Percentiles rank a stretch among this genome's conserved stretches.
Conservation (phyloP, 2,888 invertebrate species). For the Pherbina coryleti region DNA sequence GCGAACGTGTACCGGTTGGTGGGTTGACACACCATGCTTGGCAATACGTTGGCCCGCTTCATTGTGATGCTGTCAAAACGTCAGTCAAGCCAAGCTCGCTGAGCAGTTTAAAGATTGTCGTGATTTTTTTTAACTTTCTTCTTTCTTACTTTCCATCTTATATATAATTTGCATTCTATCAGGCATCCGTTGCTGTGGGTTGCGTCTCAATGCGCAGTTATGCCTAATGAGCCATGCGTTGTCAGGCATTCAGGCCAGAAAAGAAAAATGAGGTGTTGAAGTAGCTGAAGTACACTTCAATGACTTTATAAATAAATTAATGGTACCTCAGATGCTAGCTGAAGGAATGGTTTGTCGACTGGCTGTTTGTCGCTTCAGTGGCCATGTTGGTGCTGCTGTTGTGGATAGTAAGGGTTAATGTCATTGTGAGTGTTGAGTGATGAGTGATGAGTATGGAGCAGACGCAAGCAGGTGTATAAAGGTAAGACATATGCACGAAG, state of each 20-base stretch:
- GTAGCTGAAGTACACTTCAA: conserved; percentile 45
- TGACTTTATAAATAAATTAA: conserved; percentile 60
- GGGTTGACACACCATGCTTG: conserved; percentile 20
- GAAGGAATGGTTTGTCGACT: not conserved
- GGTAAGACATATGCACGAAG: too few relatives aligned
- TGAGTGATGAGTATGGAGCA: too few relatives aligned
- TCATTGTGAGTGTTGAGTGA: too few relatives aligned
- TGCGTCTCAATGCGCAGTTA: not conserved
- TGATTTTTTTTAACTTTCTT: not conserved
- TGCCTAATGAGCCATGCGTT: conserved; percentile 59
- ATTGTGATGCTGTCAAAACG: conserved; percentile 59
- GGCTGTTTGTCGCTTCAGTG: not conserved
- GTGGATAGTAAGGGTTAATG: too few relatives aligned
- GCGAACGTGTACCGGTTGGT: not conserved
- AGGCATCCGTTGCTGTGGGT: not conserved
- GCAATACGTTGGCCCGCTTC: conserved; percentile 51
- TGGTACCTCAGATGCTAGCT: not conserved
- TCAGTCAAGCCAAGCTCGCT: conserved; percentile 24
- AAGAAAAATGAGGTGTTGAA: conserved; percentile 8
- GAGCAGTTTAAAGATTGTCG: not conserved
- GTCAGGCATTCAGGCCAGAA: conserved; percentile 44
- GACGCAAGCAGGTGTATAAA: not conserved
- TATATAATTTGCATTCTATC: not conserved
- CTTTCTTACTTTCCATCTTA: not conserved
- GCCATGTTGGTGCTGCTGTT: too few relatives aligned